A percentile compares a stretch with the other conserved stretches of the same genome.
Conservation (phyloP, 2,113 vertebrate species). For the Nettapus auritus region DNA sequence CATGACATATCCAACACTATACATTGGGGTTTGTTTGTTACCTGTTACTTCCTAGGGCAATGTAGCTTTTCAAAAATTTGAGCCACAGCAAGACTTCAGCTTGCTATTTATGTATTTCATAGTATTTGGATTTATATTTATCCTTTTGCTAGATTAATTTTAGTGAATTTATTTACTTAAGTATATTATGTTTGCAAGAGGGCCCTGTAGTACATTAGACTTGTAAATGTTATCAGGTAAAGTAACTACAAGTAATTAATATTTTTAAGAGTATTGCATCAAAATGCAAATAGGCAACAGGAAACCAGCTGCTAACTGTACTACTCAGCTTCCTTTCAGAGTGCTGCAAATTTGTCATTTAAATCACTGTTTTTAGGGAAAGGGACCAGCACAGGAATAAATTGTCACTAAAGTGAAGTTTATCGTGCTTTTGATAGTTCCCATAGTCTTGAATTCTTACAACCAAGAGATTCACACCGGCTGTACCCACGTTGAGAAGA, state of each 20-base stretch:
- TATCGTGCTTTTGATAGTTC: neutral
- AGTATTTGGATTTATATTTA: conserved; percentile 37
- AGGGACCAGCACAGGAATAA: neutral
- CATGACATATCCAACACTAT: neutral
- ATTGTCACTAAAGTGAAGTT: neutral
- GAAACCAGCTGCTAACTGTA: conserved; percentile 13
- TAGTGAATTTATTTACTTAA: conserved; percentile 32
- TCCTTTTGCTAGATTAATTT: conserved; percentile 31
- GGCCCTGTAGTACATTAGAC: neutral
- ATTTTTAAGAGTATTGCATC: conserved; percentile 17
- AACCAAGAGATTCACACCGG: neutral
- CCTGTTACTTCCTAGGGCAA: neutral
- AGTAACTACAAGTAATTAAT: conserved; percentile 68
- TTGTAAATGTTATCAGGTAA: conserved; percentile 64
- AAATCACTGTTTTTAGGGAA: neutral
- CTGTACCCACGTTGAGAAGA: neutral
- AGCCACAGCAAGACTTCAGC: neutral
- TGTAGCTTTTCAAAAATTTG: neutral
- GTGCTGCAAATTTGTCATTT: neutral
- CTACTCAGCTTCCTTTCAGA: neutral
- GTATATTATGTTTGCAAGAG: neutral
- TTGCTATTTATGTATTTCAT: neutral
- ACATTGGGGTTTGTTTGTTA: neutral
- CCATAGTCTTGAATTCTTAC: neutral
- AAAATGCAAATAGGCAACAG: conserved; percentile 45